Evolutionary conservation across 2,797 vertebrate species (phyloP).

Genomic region (Botia kubotai): DNA sequence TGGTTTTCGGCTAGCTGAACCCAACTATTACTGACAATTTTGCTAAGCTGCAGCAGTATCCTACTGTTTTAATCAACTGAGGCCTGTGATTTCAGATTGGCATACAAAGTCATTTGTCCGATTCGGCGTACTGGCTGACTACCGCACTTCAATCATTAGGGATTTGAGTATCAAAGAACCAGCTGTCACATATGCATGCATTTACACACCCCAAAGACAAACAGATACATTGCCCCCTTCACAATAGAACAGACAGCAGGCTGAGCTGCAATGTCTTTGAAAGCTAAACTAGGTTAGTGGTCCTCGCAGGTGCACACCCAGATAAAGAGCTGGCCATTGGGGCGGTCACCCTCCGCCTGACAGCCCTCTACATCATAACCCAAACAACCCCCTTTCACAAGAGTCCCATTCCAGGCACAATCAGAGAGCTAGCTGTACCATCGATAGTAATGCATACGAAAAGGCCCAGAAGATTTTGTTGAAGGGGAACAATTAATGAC

Average conservation of each 20-base stretch:
- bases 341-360: slow-evolving; percentile 57
- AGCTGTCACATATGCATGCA: slow-evolving; percentile 17
- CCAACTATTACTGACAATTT: neutral
- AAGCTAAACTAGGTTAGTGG: slow-evolving; percentile 62
- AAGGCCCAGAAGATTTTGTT: neutral
- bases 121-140: slow-evolving; percentile 40
- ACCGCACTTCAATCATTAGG: slow-evolving; percentile 53
- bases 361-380: slow-evolving; percentile 66
- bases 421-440: neutral
- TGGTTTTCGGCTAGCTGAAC: neutral
- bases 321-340: slow-evolving; percentile 47
- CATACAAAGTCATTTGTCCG: slow-evolving; percentile 29
- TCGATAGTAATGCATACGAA: neutral
- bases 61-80: slow-evolving; percentile 9
- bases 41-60: neutral
- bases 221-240: slow-evolving; percentile 36
- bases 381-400: neutral
- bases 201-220: slow-evolving; percentile 50
- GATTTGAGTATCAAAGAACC: slow-evolving; percentile 15
- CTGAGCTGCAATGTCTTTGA: slow-evolving; percentile 16
- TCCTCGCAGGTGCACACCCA: slow-evolving; percentile 60
- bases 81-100: slow-evolving; percentile 15
- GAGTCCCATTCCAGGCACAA: neutral
- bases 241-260: neutral
- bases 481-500: neutral